Evolutionary conservation across 2,797 vertebrate genomes (phyloP).

Genomic region (Danionella dracula): DNA sequence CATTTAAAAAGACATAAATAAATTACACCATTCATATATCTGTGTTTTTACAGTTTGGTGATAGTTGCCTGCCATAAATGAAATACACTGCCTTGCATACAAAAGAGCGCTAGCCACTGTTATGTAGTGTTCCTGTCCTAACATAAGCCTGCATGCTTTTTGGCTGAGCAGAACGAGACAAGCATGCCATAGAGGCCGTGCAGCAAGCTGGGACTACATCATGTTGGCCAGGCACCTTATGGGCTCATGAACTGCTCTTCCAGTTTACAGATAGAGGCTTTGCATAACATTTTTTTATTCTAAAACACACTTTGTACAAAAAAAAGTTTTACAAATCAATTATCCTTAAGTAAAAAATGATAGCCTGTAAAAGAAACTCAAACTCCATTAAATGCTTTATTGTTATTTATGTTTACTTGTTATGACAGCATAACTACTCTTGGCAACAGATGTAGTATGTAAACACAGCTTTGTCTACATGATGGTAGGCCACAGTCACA

Average conservation of each 20-base stretch:
- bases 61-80: too few species aligned
- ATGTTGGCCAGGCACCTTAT: constrained; percentile 16
- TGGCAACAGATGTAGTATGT: neutral
- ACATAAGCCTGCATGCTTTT: constrained; percentile 28
- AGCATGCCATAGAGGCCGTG: constrained; percentile 27
- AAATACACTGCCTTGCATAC: constrained; percentile 11
- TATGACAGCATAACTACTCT: neutral
- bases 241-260: neutral
- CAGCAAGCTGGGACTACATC: constrained; percentile 43
- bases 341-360: too few species aligned
- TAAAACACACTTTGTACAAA: neutral
- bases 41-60: too few species aligned
- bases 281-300: too few species aligned
- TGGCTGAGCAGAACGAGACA: constrained; percentile 19
- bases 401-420: constrained; percentile 3
- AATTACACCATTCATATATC: too few species aligned
- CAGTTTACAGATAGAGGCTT: neutral
- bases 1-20: too few species aligned
- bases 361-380: too few species aligned
- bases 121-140: constrained; percentile 24
- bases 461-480: neutral
- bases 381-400: neutral
- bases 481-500: neutral
- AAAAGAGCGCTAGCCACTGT: neutral
- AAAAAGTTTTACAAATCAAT: neutral